A percentile compares a stretch with the other conserved stretches of the same genome.
Conservation (phyloP, 1,140 invertebrate genomes). For the Brachystomella parvula region DNA sequence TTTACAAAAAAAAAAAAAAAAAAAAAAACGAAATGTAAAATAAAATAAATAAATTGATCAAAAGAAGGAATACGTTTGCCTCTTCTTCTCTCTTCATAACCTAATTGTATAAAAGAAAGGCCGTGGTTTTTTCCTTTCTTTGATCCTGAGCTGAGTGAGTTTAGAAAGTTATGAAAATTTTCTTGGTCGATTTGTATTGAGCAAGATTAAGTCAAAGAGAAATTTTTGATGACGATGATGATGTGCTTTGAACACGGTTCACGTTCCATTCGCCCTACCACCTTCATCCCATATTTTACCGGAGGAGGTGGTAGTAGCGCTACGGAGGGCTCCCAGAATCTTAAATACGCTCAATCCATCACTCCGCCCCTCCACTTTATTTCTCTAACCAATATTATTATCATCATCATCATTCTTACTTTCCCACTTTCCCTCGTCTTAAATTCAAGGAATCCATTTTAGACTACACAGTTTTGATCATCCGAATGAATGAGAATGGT, state of each 20-base stretch:
- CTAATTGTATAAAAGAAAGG: no score
- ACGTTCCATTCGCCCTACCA: background rate
- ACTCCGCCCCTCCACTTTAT: background rate
- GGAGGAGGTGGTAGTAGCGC: background rate
- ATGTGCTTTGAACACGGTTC: background rate
- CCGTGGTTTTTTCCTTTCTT: no score
- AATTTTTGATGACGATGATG: background rate
- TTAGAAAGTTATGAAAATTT: background rate
- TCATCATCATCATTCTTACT: conserved; percentile 11
- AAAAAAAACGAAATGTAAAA: no score
- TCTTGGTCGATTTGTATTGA: background rate
- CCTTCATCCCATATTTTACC: background rate
- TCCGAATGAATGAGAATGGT: no score
- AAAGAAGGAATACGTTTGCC: no score
- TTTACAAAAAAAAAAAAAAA: conserved; percentile 18
- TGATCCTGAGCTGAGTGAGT: no score
- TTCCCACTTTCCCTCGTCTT: background rate
- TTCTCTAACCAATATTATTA: background rate
- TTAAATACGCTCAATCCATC: conserved; percentile 19
- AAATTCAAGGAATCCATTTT: background rate
- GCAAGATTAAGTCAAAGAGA: background rate
- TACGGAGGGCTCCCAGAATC: no score
- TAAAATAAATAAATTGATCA: no score
- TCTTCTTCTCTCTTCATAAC: no score
- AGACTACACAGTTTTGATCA: no score